A percentile compares a stretch with the other conserved stretches of the same genome.
Evolutionary conservation across 2,113 vertebrate species (phyloP).

Genomic region (Pygoscelis adeliae): DNA sequence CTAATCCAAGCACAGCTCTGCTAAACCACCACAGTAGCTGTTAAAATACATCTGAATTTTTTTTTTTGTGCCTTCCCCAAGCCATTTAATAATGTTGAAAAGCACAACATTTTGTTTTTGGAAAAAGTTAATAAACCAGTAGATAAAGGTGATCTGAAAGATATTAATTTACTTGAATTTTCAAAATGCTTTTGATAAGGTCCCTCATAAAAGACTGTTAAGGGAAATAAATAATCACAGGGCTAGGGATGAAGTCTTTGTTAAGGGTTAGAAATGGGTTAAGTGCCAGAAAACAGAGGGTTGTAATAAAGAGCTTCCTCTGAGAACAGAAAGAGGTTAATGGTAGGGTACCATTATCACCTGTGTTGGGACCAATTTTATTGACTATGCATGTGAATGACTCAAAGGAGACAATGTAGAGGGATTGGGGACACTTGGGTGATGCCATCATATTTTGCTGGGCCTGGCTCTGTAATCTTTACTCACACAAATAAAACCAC

Average conservation of each 20-base stretch:
- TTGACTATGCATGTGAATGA: not conserved
- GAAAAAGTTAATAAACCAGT: constrained; percentile 53
- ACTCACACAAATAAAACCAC: not conserved
- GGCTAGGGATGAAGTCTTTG: constrained; percentile 16
- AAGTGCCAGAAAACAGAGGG: constrained; percentile 40
- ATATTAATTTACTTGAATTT: constrained; percentile 57
- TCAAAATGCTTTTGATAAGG: constrained; percentile 55
- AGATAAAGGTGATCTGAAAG: constrained; percentile 54
- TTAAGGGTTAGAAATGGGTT: constrained; percentile 57
- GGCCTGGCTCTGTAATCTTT: not conserved
- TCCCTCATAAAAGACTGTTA: constrained; percentile 57
- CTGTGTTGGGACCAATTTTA: not conserved
- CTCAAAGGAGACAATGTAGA: not conserved
- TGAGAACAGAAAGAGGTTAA: constrained; percentile 34
- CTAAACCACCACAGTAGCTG: constrained; percentile 21
- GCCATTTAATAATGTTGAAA: constrained; percentile 56
- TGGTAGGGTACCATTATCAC: not conserved
- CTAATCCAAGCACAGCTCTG: constrained; percentile 37
- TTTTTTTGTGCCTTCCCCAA: not conserved
- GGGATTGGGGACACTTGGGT: not conserved
- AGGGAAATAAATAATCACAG: constrained; percentile 56
- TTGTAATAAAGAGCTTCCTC: not conserved
- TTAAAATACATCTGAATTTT: constrained; percentile 19
- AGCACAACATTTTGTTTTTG: constrained; percentile 51
- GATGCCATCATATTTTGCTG: not conserved